phyloP scores from a whole-genome alignment of 2,113 vertebrate species.

The Pungitius pungitius region DNA sequence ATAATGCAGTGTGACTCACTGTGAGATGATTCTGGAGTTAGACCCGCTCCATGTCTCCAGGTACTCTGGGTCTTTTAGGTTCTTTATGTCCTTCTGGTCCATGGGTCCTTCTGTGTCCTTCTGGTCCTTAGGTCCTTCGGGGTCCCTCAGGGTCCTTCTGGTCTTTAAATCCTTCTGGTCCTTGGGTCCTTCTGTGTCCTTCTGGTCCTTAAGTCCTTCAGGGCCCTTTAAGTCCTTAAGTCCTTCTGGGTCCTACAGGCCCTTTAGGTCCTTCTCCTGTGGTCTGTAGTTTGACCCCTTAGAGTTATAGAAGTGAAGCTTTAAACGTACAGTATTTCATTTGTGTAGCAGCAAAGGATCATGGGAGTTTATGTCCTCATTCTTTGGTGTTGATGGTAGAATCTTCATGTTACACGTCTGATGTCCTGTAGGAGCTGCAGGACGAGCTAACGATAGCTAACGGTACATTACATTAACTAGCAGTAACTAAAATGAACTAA shows the following conservation, averaged over 20 bases:
- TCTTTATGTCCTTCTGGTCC: constrained; percentile 32
- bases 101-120: too few relatives aligned
- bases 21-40: constrained; percentile 51
- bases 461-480: too few relatives aligned
- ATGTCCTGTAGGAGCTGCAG: too few relatives aligned
- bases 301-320: constrained; percentile 27
- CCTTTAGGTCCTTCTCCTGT: neutral
- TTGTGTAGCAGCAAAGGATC: neutral
- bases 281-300: constrained; percentile 23
- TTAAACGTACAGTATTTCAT: neutral
- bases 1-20: constrained; percentile 66
- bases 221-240: constrained; percentile 9
- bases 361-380: neutral
- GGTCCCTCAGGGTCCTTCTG: too few relatives aligned
- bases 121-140: too few relatives aligned
- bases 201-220: too few relatives aligned
- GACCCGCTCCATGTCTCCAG: constrained; percentile 33
- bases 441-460: too few relatives aligned
- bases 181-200: too few relatives aligned
- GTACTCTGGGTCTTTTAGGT: constrained; percentile 43
- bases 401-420: too few relatives aligned
- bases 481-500: too few relatives aligned
- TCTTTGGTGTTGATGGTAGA: neutral
- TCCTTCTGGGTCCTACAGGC: constrained; percentile 22
- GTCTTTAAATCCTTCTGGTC: too few relatives aligned